phyloP scores from a whole-genome alignment of 2,888 invertebrate species.

The Mesorhabditis belari region DNA sequence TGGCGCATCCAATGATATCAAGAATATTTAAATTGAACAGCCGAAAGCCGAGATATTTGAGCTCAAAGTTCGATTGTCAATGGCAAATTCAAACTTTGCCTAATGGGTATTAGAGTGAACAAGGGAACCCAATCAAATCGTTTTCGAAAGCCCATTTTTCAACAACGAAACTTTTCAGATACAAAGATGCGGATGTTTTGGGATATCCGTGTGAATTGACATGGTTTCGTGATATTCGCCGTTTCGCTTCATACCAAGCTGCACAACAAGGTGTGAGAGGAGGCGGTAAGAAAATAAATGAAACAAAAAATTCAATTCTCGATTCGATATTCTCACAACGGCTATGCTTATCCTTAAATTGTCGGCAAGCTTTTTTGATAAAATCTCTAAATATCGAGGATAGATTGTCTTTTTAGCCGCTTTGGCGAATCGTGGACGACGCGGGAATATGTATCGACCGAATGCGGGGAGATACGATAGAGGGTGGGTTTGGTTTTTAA shows the following conservation, averaged over 20 bases:
- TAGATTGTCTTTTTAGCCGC: background rate
- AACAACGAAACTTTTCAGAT: slow-evolving; percentile 24
- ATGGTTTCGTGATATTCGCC: slow-evolving; percentile 49
- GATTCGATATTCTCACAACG: background rate
- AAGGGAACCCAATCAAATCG: too few species aligned
- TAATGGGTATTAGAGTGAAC: too few species aligned
- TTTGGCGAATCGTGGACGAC: background rate
- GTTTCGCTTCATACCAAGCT: slow-evolving; percentile 23
- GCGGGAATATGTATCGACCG: too few species aligned
- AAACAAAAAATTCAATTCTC: background rate
- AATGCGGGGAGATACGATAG: too few species aligned
- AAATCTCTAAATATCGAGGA: background rate
- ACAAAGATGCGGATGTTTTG: slow-evolving; percentile 31
- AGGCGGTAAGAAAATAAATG: background rate
- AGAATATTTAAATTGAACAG: too few species aligned
- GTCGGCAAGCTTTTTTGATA: background rate
- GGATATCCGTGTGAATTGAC: slow-evolving; percentile 38
- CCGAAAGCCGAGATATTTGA: too few species aligned
- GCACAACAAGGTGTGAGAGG: slow-evolving; percentile 6
- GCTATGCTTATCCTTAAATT: background rate
- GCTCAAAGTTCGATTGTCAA: too few species aligned
- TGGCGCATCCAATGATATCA: too few species aligned
- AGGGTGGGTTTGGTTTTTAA: too few species aligned
- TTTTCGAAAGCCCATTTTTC: too few species aligned
- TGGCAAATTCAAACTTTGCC: too few species aligned